phyloP scores from a whole-genome alignment of 2,797 vertebrate species.

The Lacerta bilineata region DNA sequence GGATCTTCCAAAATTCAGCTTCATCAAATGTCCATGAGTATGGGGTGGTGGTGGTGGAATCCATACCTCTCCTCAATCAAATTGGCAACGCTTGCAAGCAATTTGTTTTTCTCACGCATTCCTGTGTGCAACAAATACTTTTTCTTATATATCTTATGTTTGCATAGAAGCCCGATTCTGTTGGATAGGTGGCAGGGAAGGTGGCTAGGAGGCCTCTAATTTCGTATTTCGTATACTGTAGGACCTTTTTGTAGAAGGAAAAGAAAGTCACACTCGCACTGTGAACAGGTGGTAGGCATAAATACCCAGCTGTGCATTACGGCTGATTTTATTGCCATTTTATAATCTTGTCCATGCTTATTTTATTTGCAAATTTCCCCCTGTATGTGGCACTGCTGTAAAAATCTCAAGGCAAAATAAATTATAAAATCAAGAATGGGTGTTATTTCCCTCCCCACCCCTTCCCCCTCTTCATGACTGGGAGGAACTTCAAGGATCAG shows the following conservation, averaged over 20 bases:
- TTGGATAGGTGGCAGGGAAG: not conserved
- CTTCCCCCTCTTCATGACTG: not conserved
- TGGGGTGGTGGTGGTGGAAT: too few species aligned
- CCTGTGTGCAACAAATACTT: not conserved
- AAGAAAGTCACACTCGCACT: slow-evolving; percentile 3
- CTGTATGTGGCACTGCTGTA: slow-evolving; percentile 65
- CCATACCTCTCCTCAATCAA: too few species aligned
- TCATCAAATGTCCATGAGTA: too few species aligned
- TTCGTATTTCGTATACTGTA: slow-evolving; percentile 42
- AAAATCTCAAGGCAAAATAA: slow-evolving; percentile 75
- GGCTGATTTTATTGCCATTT: slow-evolving; percentile 72
- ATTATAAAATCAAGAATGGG: slow-evolving; percentile 63
- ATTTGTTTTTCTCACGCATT: not conserved
- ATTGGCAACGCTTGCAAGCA: too few species aligned
- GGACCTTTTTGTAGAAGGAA: slow-evolving; percentile 55
- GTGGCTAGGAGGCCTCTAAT: slow-evolving; percentile 40
- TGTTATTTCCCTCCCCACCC: not conserved
- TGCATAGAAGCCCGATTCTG: not conserved
- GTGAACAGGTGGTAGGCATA: slow-evolving; percentile 73
- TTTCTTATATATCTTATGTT: too few species aligned
- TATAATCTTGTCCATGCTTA: slow-evolving; percentile 66
- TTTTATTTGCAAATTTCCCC: slow-evolving; percentile 70
- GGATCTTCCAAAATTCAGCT: too few species aligned
- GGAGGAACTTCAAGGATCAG: slow-evolving; percentile 44
- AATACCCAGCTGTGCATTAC: slow-evolving; percentile 71